Percentiles rank a stretch among this genome's conserved stretches.
phyloP scores from a whole-genome alignment of 2,888 invertebrate genomes.

The Tyria jacobaeae region DNA sequence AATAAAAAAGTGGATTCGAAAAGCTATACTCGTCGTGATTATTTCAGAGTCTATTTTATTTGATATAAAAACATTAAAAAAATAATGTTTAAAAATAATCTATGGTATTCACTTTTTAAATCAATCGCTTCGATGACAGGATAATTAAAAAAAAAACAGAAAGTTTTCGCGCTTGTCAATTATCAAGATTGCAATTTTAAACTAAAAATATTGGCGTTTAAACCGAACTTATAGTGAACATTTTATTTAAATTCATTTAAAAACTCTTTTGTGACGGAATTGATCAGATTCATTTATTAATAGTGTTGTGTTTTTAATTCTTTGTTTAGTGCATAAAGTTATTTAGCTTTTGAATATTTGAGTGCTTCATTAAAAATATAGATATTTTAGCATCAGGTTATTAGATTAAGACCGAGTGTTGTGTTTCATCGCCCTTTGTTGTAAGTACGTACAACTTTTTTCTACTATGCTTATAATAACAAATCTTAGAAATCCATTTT shows the following conservation, averaged over 20 bases:
- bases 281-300: no score
- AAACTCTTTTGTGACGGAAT: no score
- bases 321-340: no score
- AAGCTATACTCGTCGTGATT: not conserved
- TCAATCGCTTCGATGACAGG: no score
- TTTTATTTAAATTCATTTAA: no score
- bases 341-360: not conserved
- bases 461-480: not conserved
- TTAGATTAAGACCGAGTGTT: not conserved
- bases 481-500: no score
- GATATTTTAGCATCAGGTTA: not conserved
- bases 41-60: not conserved
- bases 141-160: not conserved
- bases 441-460: not conserved
- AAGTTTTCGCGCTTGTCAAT: not conserved
- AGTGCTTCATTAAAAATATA: not conserved
- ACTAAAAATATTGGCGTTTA: not conserved
- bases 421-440: not conserved
- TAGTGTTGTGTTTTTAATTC: no score
- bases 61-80: not conserved
- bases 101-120: not conserved
- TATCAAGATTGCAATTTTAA: not conserved
- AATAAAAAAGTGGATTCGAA: conserved; percentile 6
- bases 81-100: not conserved
- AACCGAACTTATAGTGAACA: not conserved